phyloP scores from a whole-genome alignment of 2,113 vertebrate species.

The Burhinus oedicnemus region DNA sequence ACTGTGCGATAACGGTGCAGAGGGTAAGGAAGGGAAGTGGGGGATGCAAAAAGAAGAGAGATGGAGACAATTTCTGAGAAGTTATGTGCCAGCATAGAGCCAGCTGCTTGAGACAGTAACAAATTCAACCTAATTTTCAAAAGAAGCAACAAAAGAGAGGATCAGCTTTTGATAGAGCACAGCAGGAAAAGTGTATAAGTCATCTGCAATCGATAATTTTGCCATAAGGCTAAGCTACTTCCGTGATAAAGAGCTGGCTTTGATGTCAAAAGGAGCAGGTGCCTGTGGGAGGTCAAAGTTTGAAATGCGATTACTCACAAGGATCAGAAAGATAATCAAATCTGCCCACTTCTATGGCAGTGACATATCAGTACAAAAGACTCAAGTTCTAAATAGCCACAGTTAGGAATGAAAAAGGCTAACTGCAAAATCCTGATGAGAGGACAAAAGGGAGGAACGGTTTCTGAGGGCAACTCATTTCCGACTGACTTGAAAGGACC shows the following conservation, averaged over 20 bases:
- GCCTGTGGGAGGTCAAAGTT: slow-evolving; percentile 66
- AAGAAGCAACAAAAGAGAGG: slow-evolving; percentile 36
- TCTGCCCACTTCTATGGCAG: slow-evolving; percentile 59
- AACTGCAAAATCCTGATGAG: slow-evolving; percentile 62
- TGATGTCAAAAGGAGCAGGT: slow-evolving; percentile 62
- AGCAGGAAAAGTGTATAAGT: slow-evolving; percentile 36
- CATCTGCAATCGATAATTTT: slow-evolving; percentile 65
- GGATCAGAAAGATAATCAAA: slow-evolving; percentile 69
- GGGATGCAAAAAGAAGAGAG: not conserved
- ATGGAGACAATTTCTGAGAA: slow-evolving; percentile 6
- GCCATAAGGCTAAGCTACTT: slow-evolving; percentile 64
- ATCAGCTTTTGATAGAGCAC: slow-evolving; percentile 51
- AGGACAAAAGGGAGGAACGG: slow-evolving; percentile 53
- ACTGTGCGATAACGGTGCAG: not conserved
- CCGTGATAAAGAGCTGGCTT: slow-evolving; percentile 59
- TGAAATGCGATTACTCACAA: slow-evolving; percentile 66
- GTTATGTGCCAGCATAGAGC: not conserved
- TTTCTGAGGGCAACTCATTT: slow-evolving; percentile 61
- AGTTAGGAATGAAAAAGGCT: slow-evolving; percentile 56
- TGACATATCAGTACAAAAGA: slow-evolving; percentile 61
- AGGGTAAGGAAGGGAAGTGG: not conserved
- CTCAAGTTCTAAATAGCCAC: slow-evolving; percentile 60
- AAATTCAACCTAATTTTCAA: slow-evolving; percentile 62
- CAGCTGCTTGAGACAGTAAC: slow-evolving; percentile 47
- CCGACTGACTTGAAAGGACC: slow-evolving; percentile 52